phyloP scores from a whole-genome alignment of 1,140 invertebrate genomes.

The Philopotamus ludificatus region DNA sequence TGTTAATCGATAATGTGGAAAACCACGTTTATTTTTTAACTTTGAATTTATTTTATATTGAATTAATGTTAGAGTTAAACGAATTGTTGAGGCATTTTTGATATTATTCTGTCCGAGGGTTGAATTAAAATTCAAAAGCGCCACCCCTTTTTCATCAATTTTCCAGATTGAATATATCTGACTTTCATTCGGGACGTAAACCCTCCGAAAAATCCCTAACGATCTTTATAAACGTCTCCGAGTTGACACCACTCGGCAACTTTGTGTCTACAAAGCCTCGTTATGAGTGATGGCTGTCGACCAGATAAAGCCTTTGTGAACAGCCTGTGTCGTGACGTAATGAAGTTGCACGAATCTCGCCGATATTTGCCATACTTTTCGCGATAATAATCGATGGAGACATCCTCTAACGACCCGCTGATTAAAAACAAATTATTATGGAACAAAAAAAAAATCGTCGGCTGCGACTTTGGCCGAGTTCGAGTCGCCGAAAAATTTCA shows the following conservation, averaged over 20 bases:
- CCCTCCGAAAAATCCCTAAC: slow-evolving; percentile 5
- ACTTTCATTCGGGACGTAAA: too few species aligned
- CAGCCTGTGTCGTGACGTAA: not conserved
- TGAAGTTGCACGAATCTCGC: not conserved
- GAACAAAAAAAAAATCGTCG: too few species aligned
- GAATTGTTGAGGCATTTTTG: not conserved
- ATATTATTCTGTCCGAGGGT: not conserved
- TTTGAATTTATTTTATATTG: too few species aligned
- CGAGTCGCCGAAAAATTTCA: too few species aligned
- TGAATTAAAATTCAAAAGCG: not conserved
- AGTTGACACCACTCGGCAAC: slow-evolving; percentile 24
- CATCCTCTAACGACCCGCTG: too few species aligned
- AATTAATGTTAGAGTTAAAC: not conserved
- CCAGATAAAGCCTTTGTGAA: not conserved
- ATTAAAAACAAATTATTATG: too few species aligned
- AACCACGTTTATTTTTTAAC: too few species aligned
- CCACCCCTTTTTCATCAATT: too few species aligned
- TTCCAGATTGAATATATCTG: too few species aligned
- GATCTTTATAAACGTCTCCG: slow-evolving; percentile 24
- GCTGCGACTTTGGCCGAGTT: too few species aligned
- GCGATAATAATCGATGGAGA: too few species aligned
- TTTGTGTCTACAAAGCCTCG: slow-evolving; percentile 16
- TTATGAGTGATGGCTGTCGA: slow-evolving; percentile 23
- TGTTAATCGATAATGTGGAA: too few species aligned
- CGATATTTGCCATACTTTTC: slow-evolving; percentile 2